Conservation (phyloP, 64 coral and sea anemone species). For the Cladopsammia gracilis region DNA sequence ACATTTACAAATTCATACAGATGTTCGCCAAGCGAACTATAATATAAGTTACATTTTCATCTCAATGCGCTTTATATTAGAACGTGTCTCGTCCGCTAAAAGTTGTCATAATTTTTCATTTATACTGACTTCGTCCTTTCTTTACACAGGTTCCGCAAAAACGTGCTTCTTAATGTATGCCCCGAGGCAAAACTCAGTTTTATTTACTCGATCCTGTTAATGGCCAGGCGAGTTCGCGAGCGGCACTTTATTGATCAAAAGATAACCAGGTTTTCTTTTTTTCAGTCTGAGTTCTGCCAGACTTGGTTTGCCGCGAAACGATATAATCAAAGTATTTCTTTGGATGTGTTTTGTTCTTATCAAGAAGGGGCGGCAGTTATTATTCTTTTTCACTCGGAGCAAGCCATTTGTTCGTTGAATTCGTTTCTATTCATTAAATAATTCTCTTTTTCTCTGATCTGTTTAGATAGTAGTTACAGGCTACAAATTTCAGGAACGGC, state of each 20-base stretch:
- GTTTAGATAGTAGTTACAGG: not conserved
- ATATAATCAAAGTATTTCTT: conserved; percentile 6
- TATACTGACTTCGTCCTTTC: not conserved
- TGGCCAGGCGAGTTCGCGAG: not conserved
- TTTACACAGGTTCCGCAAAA: conserved; percentile 14
- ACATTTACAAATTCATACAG: conserved; percentile 60
- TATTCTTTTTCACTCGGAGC: not conserved
- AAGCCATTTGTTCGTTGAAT: not conserved
- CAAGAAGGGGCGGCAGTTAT: not conserved
- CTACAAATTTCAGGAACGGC: not conserved
- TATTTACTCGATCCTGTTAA: conserved; percentile 54
- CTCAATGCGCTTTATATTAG: conserved; percentile 44
- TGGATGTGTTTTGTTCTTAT: conserved; percentile 6
- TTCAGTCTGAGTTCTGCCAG: not conserved
- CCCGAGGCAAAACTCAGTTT: conserved; percentile 12
- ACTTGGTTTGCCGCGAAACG: conserved; percentile 3
- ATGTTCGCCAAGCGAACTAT: conserved; percentile 25
- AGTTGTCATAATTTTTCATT: conserved; percentile 16
- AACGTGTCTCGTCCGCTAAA: conserved; percentile 6
- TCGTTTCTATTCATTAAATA: conserved; percentile 36
- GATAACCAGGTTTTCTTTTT: conserved; percentile 34
- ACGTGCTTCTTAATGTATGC: conserved; percentile 10
- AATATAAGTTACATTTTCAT: conserved; percentile 26
- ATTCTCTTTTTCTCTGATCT: not conserved
- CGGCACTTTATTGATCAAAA: conserved; percentile 41